Evolutionary conservation across 2,888 invertebrate genomes (phyloP).

Genomic region (Stenolophus ochropezus): DNA sequence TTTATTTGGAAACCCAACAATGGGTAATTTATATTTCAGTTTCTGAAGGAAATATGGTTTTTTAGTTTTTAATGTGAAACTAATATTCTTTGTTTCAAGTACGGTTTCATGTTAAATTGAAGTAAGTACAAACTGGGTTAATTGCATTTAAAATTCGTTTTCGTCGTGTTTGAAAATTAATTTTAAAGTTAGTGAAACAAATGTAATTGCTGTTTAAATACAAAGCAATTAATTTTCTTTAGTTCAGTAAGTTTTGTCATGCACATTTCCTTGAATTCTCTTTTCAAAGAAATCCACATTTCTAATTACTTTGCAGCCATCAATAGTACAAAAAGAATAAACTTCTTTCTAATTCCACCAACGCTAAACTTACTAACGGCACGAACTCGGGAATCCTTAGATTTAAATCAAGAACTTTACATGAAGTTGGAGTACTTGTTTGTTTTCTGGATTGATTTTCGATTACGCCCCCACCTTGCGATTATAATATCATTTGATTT

Average conservation of each 20-base stretch:
- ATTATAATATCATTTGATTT: conserved; percentile 53
- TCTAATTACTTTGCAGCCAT: conserved; percentile 29
- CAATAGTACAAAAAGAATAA: conserved; percentile 22
- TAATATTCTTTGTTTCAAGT: background rate
- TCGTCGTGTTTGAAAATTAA: conserved; percentile 35
- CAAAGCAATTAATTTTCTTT: conserved; percentile 30
- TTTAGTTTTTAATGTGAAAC: background rate
- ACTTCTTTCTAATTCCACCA: conserved; percentile 18
- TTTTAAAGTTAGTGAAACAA: conserved; percentile 33
- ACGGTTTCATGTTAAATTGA: background rate
- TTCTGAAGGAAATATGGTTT: background rate
- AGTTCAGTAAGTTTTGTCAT: conserved; percentile 32
- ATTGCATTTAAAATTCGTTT: conserved; percentile 21
- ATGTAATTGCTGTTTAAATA: conserved; percentile 38
- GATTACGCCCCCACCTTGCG: conserved; percentile 31
- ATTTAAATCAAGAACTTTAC: conserved; percentile 33
- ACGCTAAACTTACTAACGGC: conserved; percentile 19
- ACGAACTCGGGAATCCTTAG: conserved; percentile 38
- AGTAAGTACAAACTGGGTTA: conserved; percentile 3
- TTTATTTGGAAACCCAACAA: too few species aligned
- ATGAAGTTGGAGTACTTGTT: conserved; percentile 41
- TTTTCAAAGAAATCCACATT: conserved; percentile 32
- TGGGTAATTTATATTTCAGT: too few species aligned
- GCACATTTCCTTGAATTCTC: background rate
- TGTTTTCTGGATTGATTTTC: conserved; percentile 43